phyloP scores from a whole-genome alignment of 2,888 invertebrate species.

The Caenorhabditis panamensis region DNA sequence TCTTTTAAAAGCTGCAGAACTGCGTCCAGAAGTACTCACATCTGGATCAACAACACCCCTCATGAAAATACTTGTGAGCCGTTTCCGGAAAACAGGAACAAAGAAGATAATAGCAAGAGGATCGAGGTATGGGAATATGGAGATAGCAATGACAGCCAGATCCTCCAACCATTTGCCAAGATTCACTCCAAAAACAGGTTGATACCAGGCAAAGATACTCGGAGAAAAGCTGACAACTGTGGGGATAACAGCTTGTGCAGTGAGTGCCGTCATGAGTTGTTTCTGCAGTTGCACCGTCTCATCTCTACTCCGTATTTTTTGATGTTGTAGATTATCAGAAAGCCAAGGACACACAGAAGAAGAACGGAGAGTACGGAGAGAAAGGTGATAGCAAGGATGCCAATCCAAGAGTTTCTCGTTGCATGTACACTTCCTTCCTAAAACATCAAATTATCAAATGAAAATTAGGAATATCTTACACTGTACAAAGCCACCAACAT shows the following conservation, averaged over 20 bases:
- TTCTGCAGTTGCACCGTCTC: constrained; percentile 11
- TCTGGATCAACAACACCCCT: too few species aligned
- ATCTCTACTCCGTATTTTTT: neutral
- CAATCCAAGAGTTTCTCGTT: constrained; percentile 5
- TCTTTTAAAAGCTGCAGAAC: too few species aligned
- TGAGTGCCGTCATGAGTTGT: constrained; percentile 17
- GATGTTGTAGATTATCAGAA: neutral
- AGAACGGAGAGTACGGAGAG: constrained; percentile 21
- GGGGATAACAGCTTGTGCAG: constrained; percentile 23
- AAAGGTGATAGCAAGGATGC: constrained; percentile 13
- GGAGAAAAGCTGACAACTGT: constrained; percentile 18
- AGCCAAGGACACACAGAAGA: constrained; percentile 2
- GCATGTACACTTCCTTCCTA: constrained; percentile 1
- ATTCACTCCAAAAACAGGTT: constrained; percentile 10
- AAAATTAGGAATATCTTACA: neutral
- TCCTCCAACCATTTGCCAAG: constrained; percentile 22
- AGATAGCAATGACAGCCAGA: constrained; percentile 19
- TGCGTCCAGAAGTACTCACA: too few species aligned
- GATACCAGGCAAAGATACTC: constrained; percentile 26
- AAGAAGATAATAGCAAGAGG: constrained; percentile 18
- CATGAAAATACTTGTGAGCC: too few species aligned
- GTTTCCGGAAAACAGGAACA: constrained; percentile 18
- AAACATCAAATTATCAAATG: neutral
- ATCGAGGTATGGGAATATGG: constrained; percentile 25
- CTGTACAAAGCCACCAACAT: constrained; percentile 21